Evolutionary conservation across 35 echinoderm and acorn worm species (phyloP), one percentile per base, ranked within the genome.

Genomic region (Heliocidaris tuberculata): DNA sequence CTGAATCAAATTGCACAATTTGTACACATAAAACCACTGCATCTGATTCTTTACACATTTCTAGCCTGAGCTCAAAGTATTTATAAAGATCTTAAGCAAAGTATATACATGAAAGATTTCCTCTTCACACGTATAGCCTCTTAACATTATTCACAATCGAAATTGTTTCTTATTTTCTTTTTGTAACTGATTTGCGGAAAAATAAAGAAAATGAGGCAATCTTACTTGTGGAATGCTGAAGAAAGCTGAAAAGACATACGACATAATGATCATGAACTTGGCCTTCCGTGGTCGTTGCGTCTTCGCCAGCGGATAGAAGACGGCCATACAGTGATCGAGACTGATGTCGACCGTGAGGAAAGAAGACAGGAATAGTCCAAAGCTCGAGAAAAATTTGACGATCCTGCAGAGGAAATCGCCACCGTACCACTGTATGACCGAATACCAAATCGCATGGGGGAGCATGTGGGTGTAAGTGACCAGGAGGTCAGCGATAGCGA

Each of bases 181-280:
- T n/a, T n/a, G n/a, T n/a, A n/a, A n/a, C n/a, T n/a, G n/a, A n/a
- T n/a, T n/a, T n/a, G n/a, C n/a, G n/a, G 59, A 60, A 60, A 60
- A 2, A 60, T 19, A 60, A 60, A 60, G 27, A 4, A 19, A 27
- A 78, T 78, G 0, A 24, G 7, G 7, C 5, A 88, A 48, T 89
- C 96, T 92, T 85, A 99, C 98, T 97, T 99, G 98, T 17, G 98
- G 98, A 92, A 99, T 94, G 94, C 98, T 99, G 92, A 99, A 97
- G 32, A 99, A 56, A n/a, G 93, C 85, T 48, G 96, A 96, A 15
- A 96, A 42, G 0, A 96, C n/a, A 85, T 99, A 99, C 10, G 98
- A 97, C 16, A 89, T 50, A 2, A 96, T 59, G 54, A 99, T 97
- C 98, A 99, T 96, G 13, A 97, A 95, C 59, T 93, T 94, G 48